Conservation (phyloP, 2,797 vertebrate genomes). For the Pteronotus mesoamericanus region DNA sequence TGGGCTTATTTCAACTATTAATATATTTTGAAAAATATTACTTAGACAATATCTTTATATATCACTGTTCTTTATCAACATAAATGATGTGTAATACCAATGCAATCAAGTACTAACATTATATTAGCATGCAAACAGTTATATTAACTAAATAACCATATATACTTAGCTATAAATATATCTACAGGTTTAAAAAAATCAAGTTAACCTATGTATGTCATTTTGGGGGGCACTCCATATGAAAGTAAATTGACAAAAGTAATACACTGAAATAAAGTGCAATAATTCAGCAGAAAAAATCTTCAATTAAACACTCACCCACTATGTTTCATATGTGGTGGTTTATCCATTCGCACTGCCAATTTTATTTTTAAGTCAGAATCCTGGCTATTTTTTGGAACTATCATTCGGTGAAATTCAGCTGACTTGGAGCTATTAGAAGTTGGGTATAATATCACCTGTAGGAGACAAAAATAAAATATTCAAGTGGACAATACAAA, state of each 20-base stretch:
- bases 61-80: background rate
- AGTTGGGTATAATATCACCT: slow-evolving; percentile 95
- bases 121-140: background rate
- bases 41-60: background rate
- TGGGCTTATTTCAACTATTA: background rate
- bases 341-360: slow-evolving; percentile 96
- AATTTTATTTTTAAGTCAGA: slow-evolving; percentile 94
- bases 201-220: background rate
- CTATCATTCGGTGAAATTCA: slow-evolving; percentile 93
- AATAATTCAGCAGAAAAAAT: background rate
- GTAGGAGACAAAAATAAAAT: slow-evolving; percentile 61
- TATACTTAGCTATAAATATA: background rate
- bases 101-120: background rate
- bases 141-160: background rate
- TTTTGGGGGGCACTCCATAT: background rate
- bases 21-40: background rate
- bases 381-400: slow-evolving; percentile 95
- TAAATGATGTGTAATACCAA: background rate
- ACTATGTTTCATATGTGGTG: slow-evolving; percentile 97
- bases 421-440: slow-evolving; percentile 92
- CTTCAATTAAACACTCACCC: slow-evolving; percentile 84
- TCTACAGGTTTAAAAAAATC: background rate
- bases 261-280: background rate
- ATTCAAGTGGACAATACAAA: background rate
- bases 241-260: background rate